Percentiles rank a stretch among this genome's conserved stretches.
Evolutionary conservation across 2,888 invertebrate species (phyloP).

Genomic region (Lissonota sp.): DNA sequence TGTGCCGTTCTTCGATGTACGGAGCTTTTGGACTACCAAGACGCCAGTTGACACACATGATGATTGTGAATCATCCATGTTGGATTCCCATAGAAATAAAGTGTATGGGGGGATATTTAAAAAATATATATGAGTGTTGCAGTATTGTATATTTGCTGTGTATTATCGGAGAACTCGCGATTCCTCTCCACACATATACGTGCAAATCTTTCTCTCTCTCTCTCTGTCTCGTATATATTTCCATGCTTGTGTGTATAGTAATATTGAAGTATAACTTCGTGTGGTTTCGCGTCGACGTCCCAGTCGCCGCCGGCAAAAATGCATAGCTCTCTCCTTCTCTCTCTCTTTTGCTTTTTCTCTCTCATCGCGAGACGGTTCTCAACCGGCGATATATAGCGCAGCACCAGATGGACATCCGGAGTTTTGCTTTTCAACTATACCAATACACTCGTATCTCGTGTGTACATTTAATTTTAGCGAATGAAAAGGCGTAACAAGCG

Average conservation of each 20-base stretch:
- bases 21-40: not conserved
- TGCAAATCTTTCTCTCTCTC: slow-evolving; percentile 40
- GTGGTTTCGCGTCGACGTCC: slow-evolving; percentile 53
- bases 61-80: slow-evolving; percentile 24
- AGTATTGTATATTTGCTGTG: slow-evolving; percentile 79
- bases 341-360: slow-evolving; percentile 15
- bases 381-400: slow-evolving; percentile 70
- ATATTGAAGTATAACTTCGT: slow-evolving; percentile 58
- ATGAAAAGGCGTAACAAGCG: no score
- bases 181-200: slow-evolving; percentile 63
- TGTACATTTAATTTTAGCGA: no score
- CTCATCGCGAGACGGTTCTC: slow-evolving; percentile 78
- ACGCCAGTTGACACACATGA: no score
- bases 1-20: slow-evolving; percentile 10
- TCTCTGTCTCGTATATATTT: slow-evolving; percentile 40
- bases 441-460: no score
- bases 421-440: slow-evolving; percentile 27
- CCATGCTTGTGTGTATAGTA: slow-evolving; percentile 58
- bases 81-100: no score
- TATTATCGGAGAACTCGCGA: slow-evolving; percentile 74
- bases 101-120: no score
- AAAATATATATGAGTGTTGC: slow-evolving; percentile 65
- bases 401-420: slow-evolving; percentile 60
- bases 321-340: slow-evolving; percentile 72
- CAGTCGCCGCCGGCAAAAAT: slow-evolving; percentile 80